Percentiles rank a stretch among this genome's conserved stretches.
These are phyloP conservation scores for Hydropsyche betteni DNA, from an alignment of 2,888 invertebrate genomes.

Conservation along the genomic window DNA sequence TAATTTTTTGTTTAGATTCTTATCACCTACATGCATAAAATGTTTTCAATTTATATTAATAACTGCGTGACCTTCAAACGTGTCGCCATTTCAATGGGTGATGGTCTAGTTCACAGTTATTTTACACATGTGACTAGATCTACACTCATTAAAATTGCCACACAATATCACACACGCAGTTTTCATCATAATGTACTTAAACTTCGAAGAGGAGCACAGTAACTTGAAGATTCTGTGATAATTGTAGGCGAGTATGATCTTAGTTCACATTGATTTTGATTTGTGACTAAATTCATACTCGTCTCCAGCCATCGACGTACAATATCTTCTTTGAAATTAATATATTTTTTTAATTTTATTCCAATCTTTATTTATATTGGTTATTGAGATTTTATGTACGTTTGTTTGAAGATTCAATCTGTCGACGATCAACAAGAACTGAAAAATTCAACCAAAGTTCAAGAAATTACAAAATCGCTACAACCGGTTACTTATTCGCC, in stretches of 20 bases:
- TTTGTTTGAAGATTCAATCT: no score
- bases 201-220: background rate
- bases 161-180: constrained; percentile 5
- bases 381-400: no score
- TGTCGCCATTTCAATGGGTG: constrained; percentile 69
- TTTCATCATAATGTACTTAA: background rate
- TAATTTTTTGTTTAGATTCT: constrained; percentile 28
- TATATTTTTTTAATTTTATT: no score
- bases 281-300: constrained; percentile 92
- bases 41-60: background rate
- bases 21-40: background rate
- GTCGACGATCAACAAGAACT: no score
- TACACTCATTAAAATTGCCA: constrained; percentile 82
- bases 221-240: constrained; percentile 56
- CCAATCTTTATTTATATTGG: no score
- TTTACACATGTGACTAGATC: constrained; percentile 80
- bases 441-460: constrained; percentile 46
- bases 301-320: constrained; percentile 75
- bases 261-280: constrained; percentile 71
- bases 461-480: constrained; percentile 54
- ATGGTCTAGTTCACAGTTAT: constrained; percentile 75
- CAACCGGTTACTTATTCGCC: constrained; percentile 59
- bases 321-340: no score
- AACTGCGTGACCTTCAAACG: background rate
- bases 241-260: constrained; percentile 85